These are phyloP conservation scores for Serranus cabrilla DNA, from an alignment of 2,797 vertebrate genomes.

Conservation along the genomic window DNA sequence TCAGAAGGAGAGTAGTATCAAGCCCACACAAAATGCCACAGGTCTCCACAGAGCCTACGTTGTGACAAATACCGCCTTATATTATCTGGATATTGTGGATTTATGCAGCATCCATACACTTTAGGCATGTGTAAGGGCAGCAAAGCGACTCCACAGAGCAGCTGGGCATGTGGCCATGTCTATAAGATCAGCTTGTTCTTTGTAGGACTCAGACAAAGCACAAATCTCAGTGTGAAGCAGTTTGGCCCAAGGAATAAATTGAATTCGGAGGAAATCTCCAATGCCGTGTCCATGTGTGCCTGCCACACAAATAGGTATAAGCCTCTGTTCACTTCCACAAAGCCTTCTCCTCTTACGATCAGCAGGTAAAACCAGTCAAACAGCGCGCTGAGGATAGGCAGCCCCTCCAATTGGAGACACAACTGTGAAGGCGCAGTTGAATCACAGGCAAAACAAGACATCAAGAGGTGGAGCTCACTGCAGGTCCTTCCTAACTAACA, in stretches of 20 bases:
- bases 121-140: constrained; percentile 17
- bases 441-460: constrained; percentile 48
- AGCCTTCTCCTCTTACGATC: constrained; percentile 8
- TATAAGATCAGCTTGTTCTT: constrained; percentile 36
- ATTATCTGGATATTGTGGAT: constrained; percentile 52
- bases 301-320: constrained; percentile 1
- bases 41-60: constrained; percentile 8
- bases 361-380: constrained; percentile 48
- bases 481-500: constrained; percentile 39
- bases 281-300: constrained; percentile 21
- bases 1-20: constrained; percentile 31
- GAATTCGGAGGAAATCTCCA: constrained; percentile 31
- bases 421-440: constrained; percentile 45
- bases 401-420: constrained; percentile 32
- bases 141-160: constrained; percentile 17
- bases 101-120: constrained; percentile 41
- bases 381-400: constrained; percentile 9
- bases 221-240: constrained; percentile 25
- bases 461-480: constrained; percentile 38
- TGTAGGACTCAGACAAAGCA: not conserved
- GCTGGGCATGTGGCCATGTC: constrained; percentile 13
- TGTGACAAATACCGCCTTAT: constrained; percentile 59
- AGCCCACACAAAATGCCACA: constrained; percentile 51
- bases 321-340: not conserved
- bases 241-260: constrained; percentile 21